Evolutionary conservation across 1,140 invertebrate species (phyloP), one percentile per base, ranked within the genome.

Genomic region (Drosophila pruinosa): DNA sequence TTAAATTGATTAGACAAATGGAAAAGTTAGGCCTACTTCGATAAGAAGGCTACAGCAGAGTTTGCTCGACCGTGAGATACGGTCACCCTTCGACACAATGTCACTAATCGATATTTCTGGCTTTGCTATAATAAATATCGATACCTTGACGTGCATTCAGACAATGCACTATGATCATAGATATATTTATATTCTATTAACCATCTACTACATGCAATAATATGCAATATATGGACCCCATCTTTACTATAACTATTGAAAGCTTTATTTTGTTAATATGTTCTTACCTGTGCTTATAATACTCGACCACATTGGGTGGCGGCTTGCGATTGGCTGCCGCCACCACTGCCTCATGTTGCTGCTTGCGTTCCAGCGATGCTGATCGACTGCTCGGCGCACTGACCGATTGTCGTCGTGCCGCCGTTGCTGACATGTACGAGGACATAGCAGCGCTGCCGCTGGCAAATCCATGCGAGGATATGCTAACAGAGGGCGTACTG

Each of bases 381-480:
- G 89, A 54, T 38, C 89, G 82, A 53, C 81, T 90, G 31, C 71
- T 78, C 4, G 89, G 89, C 3, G 89, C 89, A 52, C 89, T 90
- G 17, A 89, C 73, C n/a, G 80, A 77, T 38, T 82, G 85, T 0
- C 89, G 85, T 4, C 79, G 70, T 1, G 77, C 81, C 12, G 78
- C 75, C 39, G 86, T 88, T 7, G 88, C 78, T 15, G 77, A 85
- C 64, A 78, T 80, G 12, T 75, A 83, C 21, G 86, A 78, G 26
- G 80, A 77, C 24, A 85, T 86, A 15, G 82, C 73, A 5, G 88
- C 73, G 28, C 65, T 78, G 10, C 78, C 89, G 19, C 72, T 80
- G 21, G 76, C 67, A 41, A 82, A 86, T 39, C 82, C 82, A 43
- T 89, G 85, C 5, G 86, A 80, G 4, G 86, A 81, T 12, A 89